Conservation (phyloP, 2,888 invertebrate species). For the Lepidocyrtoides sp. region DNA sequence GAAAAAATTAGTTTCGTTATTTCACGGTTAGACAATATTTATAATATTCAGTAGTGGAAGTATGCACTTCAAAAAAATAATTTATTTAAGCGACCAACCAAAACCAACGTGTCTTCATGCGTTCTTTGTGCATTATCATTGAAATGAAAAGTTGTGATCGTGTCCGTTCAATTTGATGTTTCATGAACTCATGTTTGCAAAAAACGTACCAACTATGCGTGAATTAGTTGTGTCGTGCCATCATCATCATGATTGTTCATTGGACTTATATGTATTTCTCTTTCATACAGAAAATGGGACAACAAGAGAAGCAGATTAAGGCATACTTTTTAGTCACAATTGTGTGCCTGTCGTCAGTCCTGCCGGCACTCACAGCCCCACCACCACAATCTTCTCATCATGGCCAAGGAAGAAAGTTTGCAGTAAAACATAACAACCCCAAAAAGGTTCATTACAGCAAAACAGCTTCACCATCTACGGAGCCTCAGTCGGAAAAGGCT, state of each 20-base stretch:
- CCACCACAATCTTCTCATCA: slow-evolving; percentile 81
- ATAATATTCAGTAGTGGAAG: not conserved
- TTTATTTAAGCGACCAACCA: slow-evolving; percentile 17
- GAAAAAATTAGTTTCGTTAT: not conserved
- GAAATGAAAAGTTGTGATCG: not conserved
- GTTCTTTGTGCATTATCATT: not conserved
- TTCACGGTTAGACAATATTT: slow-evolving; percentile 3
- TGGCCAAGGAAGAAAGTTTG: slow-evolving; percentile 91
- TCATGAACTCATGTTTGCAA: no score
- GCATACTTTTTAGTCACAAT: slow-evolving; percentile 92
- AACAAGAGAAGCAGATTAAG: slow-evolving; percentile 88
- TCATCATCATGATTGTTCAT: not conserved
- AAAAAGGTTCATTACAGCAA: slow-evolving; percentile 90
- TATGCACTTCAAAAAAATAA: not conserved
- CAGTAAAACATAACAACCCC: slow-evolving; percentile 95
- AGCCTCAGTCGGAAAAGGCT: slow-evolving; percentile 66
- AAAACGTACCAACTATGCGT: not conserved
- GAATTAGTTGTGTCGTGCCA: not conserved
- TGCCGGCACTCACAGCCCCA: slow-evolving; percentile 91
- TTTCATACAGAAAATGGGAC: slow-evolving; percentile 80
- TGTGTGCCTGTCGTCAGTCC: slow-evolving; percentile 90
- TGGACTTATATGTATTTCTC: not conserved
- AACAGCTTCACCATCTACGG: slow-evolving; percentile 47
- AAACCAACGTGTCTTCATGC: not conserved
- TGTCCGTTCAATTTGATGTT: not conserved